Percentiles rank a stretch among this genome's conserved stretches.
Conservation (phyloP, 2,797 vertebrate genomes). For the Australoheros facetus region DNA sequence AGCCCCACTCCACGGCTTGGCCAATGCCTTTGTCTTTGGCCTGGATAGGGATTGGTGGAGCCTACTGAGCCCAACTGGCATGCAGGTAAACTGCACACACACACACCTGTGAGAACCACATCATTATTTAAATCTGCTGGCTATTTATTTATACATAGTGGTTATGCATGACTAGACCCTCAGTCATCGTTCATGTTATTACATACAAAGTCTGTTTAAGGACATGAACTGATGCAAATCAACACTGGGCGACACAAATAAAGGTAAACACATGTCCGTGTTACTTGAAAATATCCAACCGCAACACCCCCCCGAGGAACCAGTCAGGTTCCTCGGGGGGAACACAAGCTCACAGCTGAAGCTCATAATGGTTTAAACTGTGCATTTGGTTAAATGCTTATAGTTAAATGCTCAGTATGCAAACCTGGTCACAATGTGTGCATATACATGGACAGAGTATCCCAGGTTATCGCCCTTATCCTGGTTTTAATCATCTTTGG, state of each 20-base stretch:
- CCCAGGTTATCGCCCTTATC: not conserved
- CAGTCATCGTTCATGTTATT: not conserved
- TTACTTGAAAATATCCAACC: not conserved
- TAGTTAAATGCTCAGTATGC: not conserved
- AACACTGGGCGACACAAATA: not conserved
- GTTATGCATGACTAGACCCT: not conserved
- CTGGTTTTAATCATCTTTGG: not conserved
- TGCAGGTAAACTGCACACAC: conserved; percentile 75
- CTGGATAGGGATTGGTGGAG: conserved; percentile 83
- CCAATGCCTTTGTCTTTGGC: conserved; percentile 85
- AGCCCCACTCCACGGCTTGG: conserved; percentile 85
- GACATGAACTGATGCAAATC: not conserved
- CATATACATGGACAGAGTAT: not conserved
- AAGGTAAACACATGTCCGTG: not conserved
- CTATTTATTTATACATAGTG: not conserved
- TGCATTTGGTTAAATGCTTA: not conserved
- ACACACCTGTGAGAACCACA: not conserved
- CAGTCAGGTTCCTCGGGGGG: not conserved
- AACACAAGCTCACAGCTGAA: not conserved
- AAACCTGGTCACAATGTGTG: not conserved
- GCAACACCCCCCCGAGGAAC: not conserved
- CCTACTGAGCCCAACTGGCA: conserved; percentile 80
- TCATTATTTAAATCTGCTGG: not conserved
- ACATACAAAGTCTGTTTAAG: not conserved
- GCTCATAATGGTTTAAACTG: not conserved